These are phyloP conservation scores for Lissonota sp. DNA, from an alignment of 2,888 invertebrate genomes.

Conservation along the genomic window DNA sequence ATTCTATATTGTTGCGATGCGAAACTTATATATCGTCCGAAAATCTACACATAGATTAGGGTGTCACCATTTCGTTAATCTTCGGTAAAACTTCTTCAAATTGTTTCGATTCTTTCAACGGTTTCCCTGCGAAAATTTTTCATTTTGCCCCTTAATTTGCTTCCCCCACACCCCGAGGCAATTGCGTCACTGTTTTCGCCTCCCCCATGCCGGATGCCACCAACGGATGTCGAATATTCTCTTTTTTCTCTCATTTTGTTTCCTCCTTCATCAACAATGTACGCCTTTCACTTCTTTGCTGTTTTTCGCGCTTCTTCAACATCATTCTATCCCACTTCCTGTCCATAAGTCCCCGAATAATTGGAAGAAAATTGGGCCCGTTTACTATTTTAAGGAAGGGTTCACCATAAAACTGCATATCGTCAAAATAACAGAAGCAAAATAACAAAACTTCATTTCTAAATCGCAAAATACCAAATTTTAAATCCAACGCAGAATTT, in stretches of 20 bases:
- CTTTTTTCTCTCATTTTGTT: constrained; percentile 51
- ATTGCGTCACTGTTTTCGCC: constrained; percentile 67
- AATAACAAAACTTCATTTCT: not conserved
- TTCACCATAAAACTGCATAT: constrained; percentile 27
- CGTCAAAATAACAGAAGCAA: not conserved
- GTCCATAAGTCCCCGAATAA: constrained; percentile 66
- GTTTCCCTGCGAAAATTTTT: not conserved
- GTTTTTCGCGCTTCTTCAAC: constrained; percentile 45
- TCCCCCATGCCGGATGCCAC: constrained; percentile 75
- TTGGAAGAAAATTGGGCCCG: constrained; percentile 75
- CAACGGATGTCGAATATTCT: constrained; percentile 77
- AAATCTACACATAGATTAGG: not conserved
- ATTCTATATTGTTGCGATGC: constrained; percentile 19
- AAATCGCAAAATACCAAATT: too few species aligned
- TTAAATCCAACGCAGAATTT: too few species aligned
- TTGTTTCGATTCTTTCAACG: not conserved
- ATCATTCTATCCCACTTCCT: constrained; percentile 70
- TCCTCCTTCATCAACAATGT: constrained; percentile 43
- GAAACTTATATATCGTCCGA: constrained; percentile 25
- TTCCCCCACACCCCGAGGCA: constrained; percentile 9
- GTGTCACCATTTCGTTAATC: not conserved
- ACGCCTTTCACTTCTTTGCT: constrained; percentile 21
- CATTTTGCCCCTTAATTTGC: not conserved
- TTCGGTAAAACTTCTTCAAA: not conserved
- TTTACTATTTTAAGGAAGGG: constrained; percentile 58